Conservation (phyloP, 2,888 invertebrate genomes). For the Chymomyza amoena region DNA sequence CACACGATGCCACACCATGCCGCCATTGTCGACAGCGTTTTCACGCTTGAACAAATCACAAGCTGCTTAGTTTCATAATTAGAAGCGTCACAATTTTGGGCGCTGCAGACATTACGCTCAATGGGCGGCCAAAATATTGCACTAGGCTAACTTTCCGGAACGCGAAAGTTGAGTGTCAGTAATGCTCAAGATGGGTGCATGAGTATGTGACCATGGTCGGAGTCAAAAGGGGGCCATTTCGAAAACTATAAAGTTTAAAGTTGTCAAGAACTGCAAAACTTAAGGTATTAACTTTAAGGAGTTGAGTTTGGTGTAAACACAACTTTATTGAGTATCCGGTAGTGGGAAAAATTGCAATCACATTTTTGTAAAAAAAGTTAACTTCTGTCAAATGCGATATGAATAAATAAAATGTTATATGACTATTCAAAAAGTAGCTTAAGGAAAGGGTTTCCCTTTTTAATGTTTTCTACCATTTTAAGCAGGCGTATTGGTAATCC, state of each 20-base stretch:
- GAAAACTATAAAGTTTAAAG: neutral
- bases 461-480: too few relatives aligned
- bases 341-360: too few relatives aligned
- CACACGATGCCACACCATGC: neutral
- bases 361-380: too few relatives aligned
- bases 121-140: slow-evolving; percentile 28
- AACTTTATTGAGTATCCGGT: too few relatives aligned
- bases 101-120: slow-evolving; percentile 62
- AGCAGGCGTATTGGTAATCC: too few relatives aligned
- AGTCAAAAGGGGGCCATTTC: neutral
- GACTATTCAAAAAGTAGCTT: too few relatives aligned
- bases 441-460: too few relatives aligned
- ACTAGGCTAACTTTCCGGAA: slow-evolving; percentile 25
- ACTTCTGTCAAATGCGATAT: too few relatives aligned
- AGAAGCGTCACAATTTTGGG: slow-evolving; percentile 69
- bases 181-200: neutral
- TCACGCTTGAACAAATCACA: slow-evolving; percentile 73
- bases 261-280: neutral
- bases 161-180: slow-evolving; percentile 23
- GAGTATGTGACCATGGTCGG: neutral
- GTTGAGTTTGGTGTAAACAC: too few relatives aligned
- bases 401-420: too few relatives aligned
- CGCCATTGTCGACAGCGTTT: slow-evolving; percentile 71
- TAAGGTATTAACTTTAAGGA: too few relatives aligned
- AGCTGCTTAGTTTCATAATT: slow-evolving; percentile 74